Percentiles rank a stretch among this genome's conserved stretches.
phyloP scores from a whole-genome alignment of 2,888 invertebrate genomes.

The Gari tellinella region DNA sequence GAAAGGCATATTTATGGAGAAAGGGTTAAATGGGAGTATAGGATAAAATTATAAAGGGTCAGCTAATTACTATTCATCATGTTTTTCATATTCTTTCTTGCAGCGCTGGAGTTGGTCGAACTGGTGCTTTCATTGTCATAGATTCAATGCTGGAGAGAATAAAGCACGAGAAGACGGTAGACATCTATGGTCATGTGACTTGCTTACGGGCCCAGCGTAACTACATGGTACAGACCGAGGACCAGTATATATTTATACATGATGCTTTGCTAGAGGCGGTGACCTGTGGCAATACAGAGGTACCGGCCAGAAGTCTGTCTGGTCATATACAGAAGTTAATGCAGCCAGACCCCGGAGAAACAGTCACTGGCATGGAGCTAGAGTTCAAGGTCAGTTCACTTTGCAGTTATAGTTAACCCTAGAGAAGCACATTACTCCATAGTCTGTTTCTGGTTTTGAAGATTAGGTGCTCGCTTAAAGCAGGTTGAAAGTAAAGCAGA shows the following conservation, averaged over 20 bases:
- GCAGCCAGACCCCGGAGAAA: slow-evolving; percentile 87
- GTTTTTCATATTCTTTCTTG: slow-evolving; percentile 64
- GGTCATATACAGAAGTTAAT: slow-evolving; percentile 97
- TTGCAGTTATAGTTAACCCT: too few species aligned
- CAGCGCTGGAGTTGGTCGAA: slow-evolving; percentile 94
- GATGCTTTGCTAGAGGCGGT: slow-evolving; percentile 98
- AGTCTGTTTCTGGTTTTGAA: too few species aligned
- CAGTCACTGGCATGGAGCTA: slow-evolving; percentile 83
- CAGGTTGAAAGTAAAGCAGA: too few species aligned
- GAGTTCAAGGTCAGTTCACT: slow-evolving; percentile 80
- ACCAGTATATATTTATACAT: slow-evolving; percentile 99
- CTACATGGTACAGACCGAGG: slow-evolving; percentile 99
- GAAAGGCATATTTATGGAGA: too few species aligned
- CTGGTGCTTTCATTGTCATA: slow-evolving; percentile 99
- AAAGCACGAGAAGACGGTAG: slow-evolving; percentile 98
- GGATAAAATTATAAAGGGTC: not conserved
- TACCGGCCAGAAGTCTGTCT: slow-evolving; percentile 96
- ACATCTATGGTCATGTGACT: slow-evolving; percentile 99
- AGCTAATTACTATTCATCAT: not conserved
- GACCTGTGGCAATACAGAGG: slow-evolving; percentile 97
- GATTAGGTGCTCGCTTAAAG: too few species aligned
- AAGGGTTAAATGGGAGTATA: not conserved
- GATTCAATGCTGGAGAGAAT: slow-evolving; percentile 99
- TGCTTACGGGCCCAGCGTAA: slow-evolving; percentile 98
- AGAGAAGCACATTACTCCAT: too few species aligned